Base-by-base conservation (phyloP, 2,113 vertebrate species). In the Prionailurus bengalensis region DNA sequence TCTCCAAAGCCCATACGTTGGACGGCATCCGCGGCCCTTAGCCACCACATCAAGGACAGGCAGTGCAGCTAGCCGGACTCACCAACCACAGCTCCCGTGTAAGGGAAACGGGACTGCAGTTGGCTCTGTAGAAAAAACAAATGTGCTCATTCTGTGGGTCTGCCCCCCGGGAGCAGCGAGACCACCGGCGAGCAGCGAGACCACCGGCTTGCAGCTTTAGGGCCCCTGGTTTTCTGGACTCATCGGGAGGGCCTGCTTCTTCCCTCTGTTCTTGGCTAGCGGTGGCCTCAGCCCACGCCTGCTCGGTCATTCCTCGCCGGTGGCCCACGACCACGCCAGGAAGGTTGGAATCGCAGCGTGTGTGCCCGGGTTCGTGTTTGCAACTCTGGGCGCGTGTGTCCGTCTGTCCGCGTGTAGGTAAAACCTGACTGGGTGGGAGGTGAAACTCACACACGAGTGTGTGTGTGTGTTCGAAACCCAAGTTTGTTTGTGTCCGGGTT, bases 221-320 rank as follows among this genome's bases (percentile, higher is more conserved):
- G 25, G 29, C 29, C 19, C 68, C n/a, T 0, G 4, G 36, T 66
- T 25, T 25, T 53, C 91, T 5, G 45, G 48, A 39, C 0, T 0
- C 1, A 0, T 21, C 12, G 13, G 53, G 21, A 45, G 21, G 0
- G 17, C 2, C 3, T 13, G 63, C 12, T n/a, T 23, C 65, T 70
- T 39, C 21, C n/a, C 71, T 42, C 78, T 7, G 0, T 23, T 66
- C 25, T 25, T 2, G 17, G 27, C 17, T 27, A 7, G 65, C 25
- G 66, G 13, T 1, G 71, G 53, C 31, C 39, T 70, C 83, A 10
- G 16, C 36, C 71, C 5, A 2, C 8, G 29, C 31, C 70, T 65
- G 45, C 13, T 3, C 13, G 19, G 3, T 39, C 15, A 0, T 19
- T 39, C 55, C 71, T 31, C 33, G 76, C 78, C 17, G 55, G 36